A percentile compares a stretch with the other conserved stretches of the same genome.
Conservation (phyloP, 2,113 vertebrate species). For the Hyaena hyaena region DNA sequence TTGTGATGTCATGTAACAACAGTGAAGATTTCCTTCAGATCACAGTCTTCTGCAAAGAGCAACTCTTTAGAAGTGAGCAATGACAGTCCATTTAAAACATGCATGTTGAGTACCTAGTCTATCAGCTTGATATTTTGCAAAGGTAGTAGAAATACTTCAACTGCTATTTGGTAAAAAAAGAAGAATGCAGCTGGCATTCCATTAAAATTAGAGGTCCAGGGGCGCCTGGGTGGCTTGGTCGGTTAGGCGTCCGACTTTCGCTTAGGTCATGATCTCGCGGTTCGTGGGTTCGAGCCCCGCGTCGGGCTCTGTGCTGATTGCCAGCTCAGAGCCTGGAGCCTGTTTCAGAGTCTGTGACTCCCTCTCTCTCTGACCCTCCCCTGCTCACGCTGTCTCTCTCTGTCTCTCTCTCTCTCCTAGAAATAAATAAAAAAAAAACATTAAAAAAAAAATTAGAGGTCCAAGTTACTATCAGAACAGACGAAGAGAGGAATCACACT, state of each 20-base stretch:
- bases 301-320: too few relatives aligned
- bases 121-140: neutral
- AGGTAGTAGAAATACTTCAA: neutral
- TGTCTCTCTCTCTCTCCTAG: too few relatives aligned
- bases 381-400: too few relatives aligned
- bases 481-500: neutral
- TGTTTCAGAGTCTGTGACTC: too few relatives aligned
- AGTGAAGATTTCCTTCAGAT: constrained; percentile 43
- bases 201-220: neutral
- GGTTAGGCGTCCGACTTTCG: too few relatives aligned
- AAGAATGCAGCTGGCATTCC: neutral
- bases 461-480: neutral
- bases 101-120: neutral
- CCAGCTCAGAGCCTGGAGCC: too few relatives aligned
- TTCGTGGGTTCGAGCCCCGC: too few relatives aligned
- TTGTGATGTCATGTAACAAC: neutral
- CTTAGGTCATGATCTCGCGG: too few relatives aligned
- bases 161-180: neutral
- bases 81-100: neutral
- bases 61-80: neutral
- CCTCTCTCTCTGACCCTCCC: too few relatives aligned
- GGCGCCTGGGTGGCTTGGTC: too few relatives aligned
- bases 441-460: neutral
- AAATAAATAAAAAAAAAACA: too few relatives aligned
- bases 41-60: neutral